Percentiles rank a stretch among this genome's conserved stretches.
These are phyloP conservation scores for Thinocorus orbignyianus DNA, from an alignment of 2,113 vertebrate species.

Conservation along the genomic window DNA sequence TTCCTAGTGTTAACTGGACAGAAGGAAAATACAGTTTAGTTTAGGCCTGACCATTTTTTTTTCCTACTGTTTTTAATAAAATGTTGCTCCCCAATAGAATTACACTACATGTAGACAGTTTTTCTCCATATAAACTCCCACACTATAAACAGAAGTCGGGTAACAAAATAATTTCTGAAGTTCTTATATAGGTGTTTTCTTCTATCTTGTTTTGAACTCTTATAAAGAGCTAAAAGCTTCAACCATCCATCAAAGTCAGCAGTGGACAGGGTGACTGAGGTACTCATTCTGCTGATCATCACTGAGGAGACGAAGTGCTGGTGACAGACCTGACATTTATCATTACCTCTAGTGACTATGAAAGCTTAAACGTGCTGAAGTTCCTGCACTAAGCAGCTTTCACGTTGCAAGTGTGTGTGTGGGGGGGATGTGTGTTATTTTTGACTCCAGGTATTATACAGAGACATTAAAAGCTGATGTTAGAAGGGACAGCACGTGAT, in stretches of 20 bases:
- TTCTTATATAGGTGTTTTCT: not conserved
- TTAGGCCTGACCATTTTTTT: not conserved
- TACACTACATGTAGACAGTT: not conserved
- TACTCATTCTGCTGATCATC: not conserved
- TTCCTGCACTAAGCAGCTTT: not conserved
- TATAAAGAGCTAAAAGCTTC: not conserved
- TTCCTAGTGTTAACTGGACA: not conserved
- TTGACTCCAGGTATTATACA: constrained; percentile 3
- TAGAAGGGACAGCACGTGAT: not conserved
- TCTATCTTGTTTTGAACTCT: not conserved
- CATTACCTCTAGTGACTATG: fast-evolving
- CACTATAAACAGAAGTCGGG: not conserved
- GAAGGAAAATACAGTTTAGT: fast-evolving
- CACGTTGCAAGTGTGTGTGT: not conserved
- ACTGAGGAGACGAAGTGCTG: not conserved
- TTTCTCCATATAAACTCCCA: not conserved
- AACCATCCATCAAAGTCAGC: not conserved
- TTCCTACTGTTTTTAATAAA: not conserved
- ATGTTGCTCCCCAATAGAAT: not conserved
- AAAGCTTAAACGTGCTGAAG: not conserved
- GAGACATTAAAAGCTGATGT: not conserved
- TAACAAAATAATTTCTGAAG: not conserved
- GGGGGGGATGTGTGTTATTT: not conserved
- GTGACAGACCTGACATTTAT: not conserved
- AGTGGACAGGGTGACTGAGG: fast-evolving